Evolutionary conservation across 2,113 vertebrate genomes (phyloP), one percentile per base, ranked within the genome.

Genomic region (Silurus meridionalis): DNA sequence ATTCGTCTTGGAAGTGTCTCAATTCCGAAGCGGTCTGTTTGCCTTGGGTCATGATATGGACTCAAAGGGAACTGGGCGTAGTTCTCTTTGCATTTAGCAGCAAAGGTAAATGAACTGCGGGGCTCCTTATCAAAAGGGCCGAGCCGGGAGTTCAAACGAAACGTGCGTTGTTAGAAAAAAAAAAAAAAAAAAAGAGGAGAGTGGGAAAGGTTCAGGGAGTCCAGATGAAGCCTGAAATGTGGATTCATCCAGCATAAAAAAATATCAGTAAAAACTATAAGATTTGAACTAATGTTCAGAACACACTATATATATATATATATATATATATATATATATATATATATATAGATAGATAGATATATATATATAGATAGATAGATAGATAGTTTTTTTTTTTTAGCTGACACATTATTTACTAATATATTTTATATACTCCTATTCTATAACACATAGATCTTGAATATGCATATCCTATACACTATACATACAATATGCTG

Each of bases 51-150:
- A 48, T 92, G 92, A 94, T 95, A 93, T 94, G 91, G 90, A 64
- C 74, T 85, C 72, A 79, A 85, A 86, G 92, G 94, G 93, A 93
- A 87, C 85, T 94, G 92, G 95, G 94, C 94, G 96, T 93, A 93
- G 92, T 94, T 92, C 90, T 96, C 90, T 96, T 96, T 96, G 93
- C 93, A 89, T 94, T 95, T 93, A 90, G 92, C 90, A 92, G 83
- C 91, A 93, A 91, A 92, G 93, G 93, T 95, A 92, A 96, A 94
- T 90, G 91, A 92, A 87, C 92, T 91, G 92, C 37, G 93, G 95
- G 95, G 95, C 91, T 90, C 94, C 95, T 96, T 97, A 96, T 96
- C 96, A 95, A 94, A 94, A 94, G 57, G 9, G 92, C 93, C 93
- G 94, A 94, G 95, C 95, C 94, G 94, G 94, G 95, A 94, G 94